Conservation (phyloP, 2,797 vertebrate genomes). For the Hipposideros larvatus region DNA sequence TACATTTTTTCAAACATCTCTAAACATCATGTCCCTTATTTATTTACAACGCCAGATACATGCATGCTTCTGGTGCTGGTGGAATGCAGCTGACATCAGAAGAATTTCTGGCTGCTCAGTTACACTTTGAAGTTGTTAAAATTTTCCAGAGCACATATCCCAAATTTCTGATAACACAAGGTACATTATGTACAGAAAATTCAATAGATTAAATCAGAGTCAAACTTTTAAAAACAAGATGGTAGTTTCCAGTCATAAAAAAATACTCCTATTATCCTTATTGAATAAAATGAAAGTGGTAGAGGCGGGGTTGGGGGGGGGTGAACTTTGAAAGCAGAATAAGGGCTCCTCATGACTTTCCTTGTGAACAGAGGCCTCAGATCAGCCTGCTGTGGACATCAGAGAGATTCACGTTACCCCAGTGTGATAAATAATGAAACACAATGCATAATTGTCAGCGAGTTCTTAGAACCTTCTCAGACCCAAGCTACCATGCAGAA, state of each 20-base stretch:
- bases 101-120: constrained; percentile 67
- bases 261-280: not conserved
- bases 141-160: constrained; percentile 79
- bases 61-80: constrained; percentile 61
- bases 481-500: constrained; percentile 82
- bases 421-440: constrained; percentile 80
- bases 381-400: constrained; percentile 64
- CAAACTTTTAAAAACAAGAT: constrained; percentile 50
- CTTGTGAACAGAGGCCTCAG: constrained; percentile 77
- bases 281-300: not conserved
- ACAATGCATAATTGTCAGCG: constrained; percentile 85
- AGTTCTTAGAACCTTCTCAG: constrained; percentile 82
- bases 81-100: constrained; percentile 68
- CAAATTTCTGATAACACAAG: constrained; percentile 69
- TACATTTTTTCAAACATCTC: constrained; percentile 20
- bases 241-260: constrained; percentile 11
- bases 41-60: constrained; percentile 60
- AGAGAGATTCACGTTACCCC: constrained; percentile 78
- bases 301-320: not conserved
- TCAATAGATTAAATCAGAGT: constrained; percentile 52
- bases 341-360: constrained; percentile 78
- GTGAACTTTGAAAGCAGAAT: constrained; percentile 60
- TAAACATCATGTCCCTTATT: constrained; percentile 58
- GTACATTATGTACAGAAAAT: constrained; percentile 58
- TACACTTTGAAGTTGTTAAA: constrained; percentile 78